Evolutionary conservation across 1,140 invertebrate genomes (phyloP).

Genomic region (Drosophila ironensis): DNA sequence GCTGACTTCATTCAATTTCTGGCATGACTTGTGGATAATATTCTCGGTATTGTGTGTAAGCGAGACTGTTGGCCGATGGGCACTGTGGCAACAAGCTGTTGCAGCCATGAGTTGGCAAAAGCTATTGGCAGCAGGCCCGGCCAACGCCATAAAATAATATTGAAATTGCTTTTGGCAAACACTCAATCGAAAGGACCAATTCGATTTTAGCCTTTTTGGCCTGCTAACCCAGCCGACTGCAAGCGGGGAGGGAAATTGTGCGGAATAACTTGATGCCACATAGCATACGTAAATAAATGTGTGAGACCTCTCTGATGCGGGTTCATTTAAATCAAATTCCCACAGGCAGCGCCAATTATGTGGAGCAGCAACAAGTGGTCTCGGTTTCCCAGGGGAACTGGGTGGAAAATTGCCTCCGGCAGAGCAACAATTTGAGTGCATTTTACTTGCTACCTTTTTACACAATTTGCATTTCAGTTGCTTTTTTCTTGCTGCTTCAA

Average conservation of each 20-base stretch:
- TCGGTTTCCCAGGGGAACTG: too few relatives aligned
- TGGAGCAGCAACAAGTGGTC: slow-evolving; percentile 59
- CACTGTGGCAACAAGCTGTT: slow-evolving; percentile 31
- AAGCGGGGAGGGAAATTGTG: slow-evolving; percentile 45
- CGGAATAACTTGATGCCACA: slow-evolving; percentile 32
- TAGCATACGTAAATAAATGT: slow-evolving; percentile 2
- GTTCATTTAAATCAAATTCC: slow-evolving; percentile 59
- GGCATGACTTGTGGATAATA: slow-evolving; percentile 47
- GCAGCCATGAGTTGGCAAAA: slow-evolving; percentile 41
- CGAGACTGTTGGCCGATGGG: too few relatives aligned
- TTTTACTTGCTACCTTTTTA: slow-evolving; percentile 25
- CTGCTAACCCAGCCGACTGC: slow-evolving; percentile 23
- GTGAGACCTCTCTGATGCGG: slow-evolving; percentile 5
- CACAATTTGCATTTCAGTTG: slow-evolving; percentile 69
- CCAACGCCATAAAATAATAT: slow-evolving; percentile 23
- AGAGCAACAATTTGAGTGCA: slow-evolving; percentile 46
- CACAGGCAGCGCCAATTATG: slow-evolving; percentile 60
- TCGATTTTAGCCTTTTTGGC: slow-evolving; percentile 5
- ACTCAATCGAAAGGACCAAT: slow-evolving; percentile 36
- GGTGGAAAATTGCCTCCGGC: slow-evolving; percentile 75
- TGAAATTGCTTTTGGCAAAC: slow-evolving; percentile 44
- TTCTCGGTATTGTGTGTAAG: too few relatives aligned
- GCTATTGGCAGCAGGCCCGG: slow-evolving; percentile 3
- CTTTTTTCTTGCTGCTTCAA: slow-evolving; percentile 54
- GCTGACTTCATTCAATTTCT: slow-evolving; percentile 43